Evolutionary conservation across 2,113 vertebrate species (phyloP).

Genomic region (Urocynchramus pylzowi): DNA sequence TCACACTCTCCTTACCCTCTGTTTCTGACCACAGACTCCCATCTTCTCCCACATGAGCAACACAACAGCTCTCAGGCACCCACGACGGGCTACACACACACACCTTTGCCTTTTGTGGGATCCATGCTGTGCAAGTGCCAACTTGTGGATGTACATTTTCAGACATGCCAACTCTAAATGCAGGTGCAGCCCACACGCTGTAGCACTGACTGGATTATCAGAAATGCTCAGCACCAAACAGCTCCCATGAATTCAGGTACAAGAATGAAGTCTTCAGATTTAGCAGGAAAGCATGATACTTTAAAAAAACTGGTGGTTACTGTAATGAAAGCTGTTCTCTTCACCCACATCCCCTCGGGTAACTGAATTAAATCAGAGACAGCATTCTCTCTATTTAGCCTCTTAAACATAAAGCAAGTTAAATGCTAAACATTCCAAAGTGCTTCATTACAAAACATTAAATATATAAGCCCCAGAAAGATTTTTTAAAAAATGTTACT

Average conservation of each 20-base stretch:
- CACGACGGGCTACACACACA: rapidly evolving
- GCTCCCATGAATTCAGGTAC: background rate
- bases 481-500: background rate
- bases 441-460: background rate
- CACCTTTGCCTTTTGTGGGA: background rate
- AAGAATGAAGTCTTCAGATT: background rate
- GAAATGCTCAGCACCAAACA: background rate
- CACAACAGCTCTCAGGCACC: background rate
- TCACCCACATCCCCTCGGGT: no score
- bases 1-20: background rate
- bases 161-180: background rate
- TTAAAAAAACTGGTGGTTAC: background rate
- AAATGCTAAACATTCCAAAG: background rate
- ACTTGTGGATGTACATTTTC: background rate
- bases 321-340: background rate
- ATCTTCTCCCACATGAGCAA: background rate
- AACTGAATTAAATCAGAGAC: background rate
- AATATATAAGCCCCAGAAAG: background rate
- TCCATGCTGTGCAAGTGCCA: background rate
- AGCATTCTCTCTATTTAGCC: background rate
- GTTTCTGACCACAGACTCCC: background rate
- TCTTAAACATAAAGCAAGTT: background rate
- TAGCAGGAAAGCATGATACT: background rate
- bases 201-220: background rate
- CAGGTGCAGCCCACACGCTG: background rate